Base-by-base conservation (phyloP, 1,140 invertebrate species). In the Dreissena polymorpha region DNA sequence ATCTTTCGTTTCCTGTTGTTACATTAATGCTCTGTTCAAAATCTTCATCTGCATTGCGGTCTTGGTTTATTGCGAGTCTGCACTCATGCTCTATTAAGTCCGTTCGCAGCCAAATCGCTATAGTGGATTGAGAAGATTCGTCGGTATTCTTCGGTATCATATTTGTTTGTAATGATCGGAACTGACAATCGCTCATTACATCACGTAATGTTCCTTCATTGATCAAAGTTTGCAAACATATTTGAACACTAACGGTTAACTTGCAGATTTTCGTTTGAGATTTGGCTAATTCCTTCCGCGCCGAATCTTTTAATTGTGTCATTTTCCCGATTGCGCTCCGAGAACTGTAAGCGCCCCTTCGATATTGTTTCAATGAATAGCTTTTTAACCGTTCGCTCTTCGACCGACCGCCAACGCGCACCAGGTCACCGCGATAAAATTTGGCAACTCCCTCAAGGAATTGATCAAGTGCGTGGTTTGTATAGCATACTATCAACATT, bases 401-500 rank as follows among this genome's bases (percentile, higher is more conserved):
- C 49, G 92, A 93, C 91, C 96, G 95, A 23, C 95, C 95, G 0
- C 97, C 97, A 83, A 97, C 94, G 27, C 97, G 94, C 12, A 96
- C 93, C 67, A 97, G 93, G 65, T 87, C 50, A 23, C 72, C 57
- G 23, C 76, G 51, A 16, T 74, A 73, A 70, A 90, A 90, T 18
- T 86, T 74, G 2, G 86, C 21, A 0, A 93, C 90, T 39, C 95
- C 96, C 91, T 97, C 95, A 18, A 98, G 91, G 93, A 98, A 97
- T 89, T 98, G 96, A 93, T 98, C 97, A 7, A 98, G 90, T 0
- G 97, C 97, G 91, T 97, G 96, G 90, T 98, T 98, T 0, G 96
- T 97, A 86, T 95, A 97, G 90, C 96, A 97, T n/a, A 98, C 95
- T 7, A 98, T 93, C 2, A 98, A 90, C 78, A 98, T 95, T 10